A percentile compares a stretch with the other conserved stretches of the same genome.
These are phyloP conservation scores for Tillus elongatus DNA, from an alignment of 2,888 invertebrate species.

Conservation along the genomic window DNA sequence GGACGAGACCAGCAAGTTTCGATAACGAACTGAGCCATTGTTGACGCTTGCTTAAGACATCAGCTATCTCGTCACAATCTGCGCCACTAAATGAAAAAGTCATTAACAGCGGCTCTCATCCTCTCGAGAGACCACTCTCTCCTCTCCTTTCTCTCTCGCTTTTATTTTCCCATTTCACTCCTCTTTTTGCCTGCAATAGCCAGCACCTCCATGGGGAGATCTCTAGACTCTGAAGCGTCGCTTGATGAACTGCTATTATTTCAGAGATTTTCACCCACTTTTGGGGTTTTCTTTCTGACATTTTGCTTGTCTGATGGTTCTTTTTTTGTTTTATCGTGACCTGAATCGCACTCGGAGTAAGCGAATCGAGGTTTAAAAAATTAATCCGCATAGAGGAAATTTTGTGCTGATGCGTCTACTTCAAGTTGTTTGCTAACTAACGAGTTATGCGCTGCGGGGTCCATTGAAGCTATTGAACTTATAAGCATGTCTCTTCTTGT, in stretches of 20 bases:
- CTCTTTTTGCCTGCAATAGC: slow-evolving; percentile 2
- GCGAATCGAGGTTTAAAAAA: not conserved
- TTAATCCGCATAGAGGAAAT: too few relatives aligned
- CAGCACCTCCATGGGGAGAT: slow-evolving; percentile 13
- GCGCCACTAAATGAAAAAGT: slow-evolving; percentile 37
- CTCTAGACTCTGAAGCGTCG: slow-evolving; percentile 13
- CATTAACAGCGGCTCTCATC: slow-evolving; percentile 34
- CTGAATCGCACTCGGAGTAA: not conserved
- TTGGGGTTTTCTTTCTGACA: slow-evolving; percentile 16
- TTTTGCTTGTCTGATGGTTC: slow-evolving; percentile 2
- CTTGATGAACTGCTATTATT: slow-evolving; percentile 27
- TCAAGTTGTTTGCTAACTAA: too few relatives aligned
- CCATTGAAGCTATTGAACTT: too few relatives aligned
- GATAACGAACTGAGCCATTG: too few relatives aligned
- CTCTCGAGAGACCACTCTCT: slow-evolving; percentile 18
- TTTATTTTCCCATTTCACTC: too few relatives aligned
- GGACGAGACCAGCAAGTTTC: too few relatives aligned
- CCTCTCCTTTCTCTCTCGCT: too few relatives aligned
- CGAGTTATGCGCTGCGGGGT: too few relatives aligned
- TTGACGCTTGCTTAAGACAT: not conserved
- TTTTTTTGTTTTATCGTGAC: not conserved
- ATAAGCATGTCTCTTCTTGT: too few relatives aligned
- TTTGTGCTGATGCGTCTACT: too few relatives aligned
- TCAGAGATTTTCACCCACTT: slow-evolving; percentile 26
- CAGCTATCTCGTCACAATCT: slow-evolving; percentile 33